Evolutionary conservation across 1,140 invertebrate genomes (phyloP).

Genomic region (Pseudomyrmex sp.): DNA sequence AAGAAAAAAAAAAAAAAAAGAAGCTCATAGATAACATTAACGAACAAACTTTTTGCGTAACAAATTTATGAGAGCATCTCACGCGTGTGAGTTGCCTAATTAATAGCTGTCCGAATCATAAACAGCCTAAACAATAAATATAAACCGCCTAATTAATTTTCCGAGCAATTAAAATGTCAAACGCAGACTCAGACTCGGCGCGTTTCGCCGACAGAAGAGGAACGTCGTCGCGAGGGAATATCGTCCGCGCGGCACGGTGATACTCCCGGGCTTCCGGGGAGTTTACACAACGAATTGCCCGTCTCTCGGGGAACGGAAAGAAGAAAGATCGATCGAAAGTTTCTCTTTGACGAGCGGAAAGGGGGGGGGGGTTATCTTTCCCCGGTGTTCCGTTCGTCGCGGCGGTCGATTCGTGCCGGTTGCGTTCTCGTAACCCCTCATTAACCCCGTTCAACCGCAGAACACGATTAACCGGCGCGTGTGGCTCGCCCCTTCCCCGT

Average conservation of each 20-base stretch:
- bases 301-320: conserved; percentile 9
- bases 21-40: no score
- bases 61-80: no score
- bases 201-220: not conserved
- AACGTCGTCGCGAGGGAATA: conserved; percentile 24
- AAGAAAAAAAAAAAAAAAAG: no score
- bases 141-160: conserved; percentile 33
- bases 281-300: conserved; percentile 44
- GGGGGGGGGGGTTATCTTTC: conserved; percentile 31
- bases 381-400: conserved; percentile 5
- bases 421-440: conserved; percentile 69
- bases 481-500: not conserved
- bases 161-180: conserved; percentile 36
- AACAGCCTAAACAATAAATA: no score
- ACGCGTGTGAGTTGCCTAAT: no score
- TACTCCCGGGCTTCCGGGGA: not conserved
- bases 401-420: conserved; percentile 41
- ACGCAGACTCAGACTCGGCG: not conserved
- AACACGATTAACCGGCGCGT: conserved; percentile 23
- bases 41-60: no score
- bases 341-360: conserved; percentile 41
- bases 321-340: conserved; percentile 66
- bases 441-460: conserved; percentile 74
- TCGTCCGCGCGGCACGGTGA: not conserved
- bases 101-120: no score